Evolutionary conservation across 2,888 invertebrate species (phyloP).

Genomic region (Aleiodes alternator): DNA sequence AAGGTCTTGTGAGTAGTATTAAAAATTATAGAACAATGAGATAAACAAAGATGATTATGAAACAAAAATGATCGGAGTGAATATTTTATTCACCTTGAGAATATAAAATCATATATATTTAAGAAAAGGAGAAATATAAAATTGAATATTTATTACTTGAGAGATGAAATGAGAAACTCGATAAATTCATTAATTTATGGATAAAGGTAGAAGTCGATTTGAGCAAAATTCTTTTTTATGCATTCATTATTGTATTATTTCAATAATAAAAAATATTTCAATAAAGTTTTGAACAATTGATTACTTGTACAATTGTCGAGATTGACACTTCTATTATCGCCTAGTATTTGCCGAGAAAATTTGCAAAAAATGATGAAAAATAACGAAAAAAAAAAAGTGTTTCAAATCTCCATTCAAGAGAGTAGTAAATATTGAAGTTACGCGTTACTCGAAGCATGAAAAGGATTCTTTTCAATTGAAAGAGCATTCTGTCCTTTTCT

Average conservation of each 20-base stretch:
- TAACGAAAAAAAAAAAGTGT: neutral
- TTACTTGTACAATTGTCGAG: neutral
- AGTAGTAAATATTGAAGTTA: slow-evolving; percentile 2
- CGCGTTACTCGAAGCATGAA: slow-evolving; percentile 21
- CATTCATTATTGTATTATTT: too few relatives aligned
- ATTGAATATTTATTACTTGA: too few relatives aligned
- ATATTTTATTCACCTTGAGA: too few relatives aligned
- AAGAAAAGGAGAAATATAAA: too few relatives aligned
- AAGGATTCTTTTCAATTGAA: slow-evolving; percentile 18
- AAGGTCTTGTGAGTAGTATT: slow-evolving; percentile 22
- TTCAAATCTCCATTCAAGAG: neutral
- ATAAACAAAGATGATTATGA: slow-evolving; percentile 4
- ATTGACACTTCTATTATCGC: neutral
- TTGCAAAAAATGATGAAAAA: neutral
- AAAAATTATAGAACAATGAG: slow-evolving; percentile 11
- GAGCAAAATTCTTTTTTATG: too few relatives aligned
- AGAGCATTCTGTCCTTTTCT: neutral
- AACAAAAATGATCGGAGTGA: neutral
- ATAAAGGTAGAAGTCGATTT: too few relatives aligned
- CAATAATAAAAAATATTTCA: too few relatives aligned
- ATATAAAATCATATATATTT: too few relatives aligned
- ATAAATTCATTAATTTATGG: too few relatives aligned
- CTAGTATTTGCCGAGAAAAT: neutral
- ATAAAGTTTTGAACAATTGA: neutral
- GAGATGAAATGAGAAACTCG: too few relatives aligned